Base-by-base conservation (phyloP, 2,113 vertebrate genomes). In the Anoura caudifer region DNA sequence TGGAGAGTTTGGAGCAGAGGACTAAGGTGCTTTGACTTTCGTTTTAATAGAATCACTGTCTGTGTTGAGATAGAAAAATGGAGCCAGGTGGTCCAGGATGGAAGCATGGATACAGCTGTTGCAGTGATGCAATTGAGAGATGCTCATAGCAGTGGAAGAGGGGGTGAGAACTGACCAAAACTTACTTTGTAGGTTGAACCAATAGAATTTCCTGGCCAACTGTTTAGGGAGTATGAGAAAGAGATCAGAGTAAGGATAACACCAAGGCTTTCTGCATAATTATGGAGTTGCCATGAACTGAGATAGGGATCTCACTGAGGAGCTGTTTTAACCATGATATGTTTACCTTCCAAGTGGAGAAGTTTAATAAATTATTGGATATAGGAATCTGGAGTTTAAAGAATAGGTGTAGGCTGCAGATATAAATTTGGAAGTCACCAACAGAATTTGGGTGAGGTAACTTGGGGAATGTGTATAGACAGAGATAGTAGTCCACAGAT, bases 251-350 rank as follows among this genome's bases (percentile, higher is more conserved):
- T 28, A 28, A 85, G 72, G 67, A 52, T 82, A 86, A 50, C 36
- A 61, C n/a, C 26, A 56, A 76, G 52, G 81, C 72, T 63, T 86
- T 96, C 84, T 90, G 41, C 5, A 13, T 97, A 77, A 67, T 95
- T 94, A 47, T 26, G 36, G 75, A 87, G 80, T 79, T 90, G 22
- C 69, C 47, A 7, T 84, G 54, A 72, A 76, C 56, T 24, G 65
- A 77, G 73, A 73, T 79, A 33, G 69, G 50, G 16, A 70, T 79
- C 67, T 87, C 36, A 41, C 75, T 26, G 41, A 85, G 50, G 31
- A 93, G 79, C 77, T 83, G 87, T 73, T 79, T 76, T 73, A 31
- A 91, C 67, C 36, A 45, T 36, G 72, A 79, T 56, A 22, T 63
- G n/a, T 83, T 82, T 45, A 20, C 14, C 73, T 73, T 94, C 59